phyloP scores from a whole-genome alignment of 2,888 invertebrate genomes.

The Cephus pygmeus region DNA sequence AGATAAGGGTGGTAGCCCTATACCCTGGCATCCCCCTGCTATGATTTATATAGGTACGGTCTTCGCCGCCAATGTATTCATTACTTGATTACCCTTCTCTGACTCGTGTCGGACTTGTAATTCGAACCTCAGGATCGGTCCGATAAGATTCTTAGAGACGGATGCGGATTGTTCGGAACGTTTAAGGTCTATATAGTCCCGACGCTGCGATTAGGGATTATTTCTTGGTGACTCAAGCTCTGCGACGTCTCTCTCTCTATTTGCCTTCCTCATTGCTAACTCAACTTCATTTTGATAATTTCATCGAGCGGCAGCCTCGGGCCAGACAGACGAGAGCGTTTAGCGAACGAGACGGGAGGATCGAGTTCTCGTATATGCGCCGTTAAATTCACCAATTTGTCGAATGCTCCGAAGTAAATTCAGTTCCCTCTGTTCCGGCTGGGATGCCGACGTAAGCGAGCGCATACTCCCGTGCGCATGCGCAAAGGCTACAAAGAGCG shows the following conservation, averaged over 20 bases:
- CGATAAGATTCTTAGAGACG: neutral
- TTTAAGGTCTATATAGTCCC: neutral
- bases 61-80: slow-evolving; percentile 57
- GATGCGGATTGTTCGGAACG: neutral
- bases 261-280: neutral
- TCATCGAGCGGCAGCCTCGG: neutral
- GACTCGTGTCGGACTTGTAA: slow-evolving; percentile 2
- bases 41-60: slow-evolving; percentile 58
- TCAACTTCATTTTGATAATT: neutral
- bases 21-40: slow-evolving; percentile 42
- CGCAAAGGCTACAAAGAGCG: slow-evolving; percentile 22
- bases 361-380: neutral
- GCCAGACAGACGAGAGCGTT: neutral
- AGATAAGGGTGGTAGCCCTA: slow-evolving; percentile 58
- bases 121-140: neutral
- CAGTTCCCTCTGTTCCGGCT: slow-evolving; percentile 30
- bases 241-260: neutral
- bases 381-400: slow-evolving; percentile 44
- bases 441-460: slow-evolving; percentile 16
- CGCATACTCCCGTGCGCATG: neutral
- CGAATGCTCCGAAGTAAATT: slow-evolving; percentile 48
- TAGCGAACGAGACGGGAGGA: neutral
- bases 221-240: neutral
- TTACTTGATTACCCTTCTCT: slow-evolving; percentile 55
- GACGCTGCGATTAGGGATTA: neutral